These are phyloP conservation scores for Panthera tigris DNA, from an alignment of 2,113 vertebrate species.

Conservation along the genomic window DNA sequence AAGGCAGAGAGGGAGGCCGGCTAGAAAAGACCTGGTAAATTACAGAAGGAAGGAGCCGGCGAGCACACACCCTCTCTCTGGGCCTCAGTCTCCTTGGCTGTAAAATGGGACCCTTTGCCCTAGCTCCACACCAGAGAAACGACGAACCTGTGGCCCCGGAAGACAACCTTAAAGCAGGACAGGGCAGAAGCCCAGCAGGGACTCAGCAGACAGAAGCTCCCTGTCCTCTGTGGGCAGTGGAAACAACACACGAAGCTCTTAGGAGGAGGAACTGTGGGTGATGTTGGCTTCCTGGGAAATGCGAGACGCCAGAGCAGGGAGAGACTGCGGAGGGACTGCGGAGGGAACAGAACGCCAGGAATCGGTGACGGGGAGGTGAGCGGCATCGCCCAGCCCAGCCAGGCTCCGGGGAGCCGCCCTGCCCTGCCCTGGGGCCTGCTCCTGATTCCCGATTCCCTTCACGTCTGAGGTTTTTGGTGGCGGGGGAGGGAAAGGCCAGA, in stretches of 20 bases:
- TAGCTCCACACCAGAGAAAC: accelerated
- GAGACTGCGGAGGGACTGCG: accelerated
- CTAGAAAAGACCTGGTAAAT: not conserved
- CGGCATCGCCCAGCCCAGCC: not conserved
- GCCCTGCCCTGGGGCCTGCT: not conserved
- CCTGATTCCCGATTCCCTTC: not conserved
- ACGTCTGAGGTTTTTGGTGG: not conserved
- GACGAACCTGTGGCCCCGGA: not conserved
- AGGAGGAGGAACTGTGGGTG: not conserved
- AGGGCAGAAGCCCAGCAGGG: not conserved
- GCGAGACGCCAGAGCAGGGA: not conserved
- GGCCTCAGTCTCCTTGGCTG: not conserved
- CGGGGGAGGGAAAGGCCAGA: not conserved
- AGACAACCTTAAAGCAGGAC: not conserved
- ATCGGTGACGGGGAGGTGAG: accelerated
- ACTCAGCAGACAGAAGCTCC: not conserved
- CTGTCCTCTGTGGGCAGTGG: not conserved
- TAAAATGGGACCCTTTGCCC: not conserved
- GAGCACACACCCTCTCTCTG: not conserved
- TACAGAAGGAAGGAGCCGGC: not conserved
- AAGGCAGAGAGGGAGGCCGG: not conserved
- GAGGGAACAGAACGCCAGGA: not conserved
- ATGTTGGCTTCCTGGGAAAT: not conserved
- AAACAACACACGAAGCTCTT: not conserved
- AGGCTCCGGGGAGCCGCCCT: not conserved